These are phyloP conservation scores for Galemys pyrenaicus DNA, from an alignment of 2,113 vertebrate genomes.

Conservation along the genomic window DNA sequence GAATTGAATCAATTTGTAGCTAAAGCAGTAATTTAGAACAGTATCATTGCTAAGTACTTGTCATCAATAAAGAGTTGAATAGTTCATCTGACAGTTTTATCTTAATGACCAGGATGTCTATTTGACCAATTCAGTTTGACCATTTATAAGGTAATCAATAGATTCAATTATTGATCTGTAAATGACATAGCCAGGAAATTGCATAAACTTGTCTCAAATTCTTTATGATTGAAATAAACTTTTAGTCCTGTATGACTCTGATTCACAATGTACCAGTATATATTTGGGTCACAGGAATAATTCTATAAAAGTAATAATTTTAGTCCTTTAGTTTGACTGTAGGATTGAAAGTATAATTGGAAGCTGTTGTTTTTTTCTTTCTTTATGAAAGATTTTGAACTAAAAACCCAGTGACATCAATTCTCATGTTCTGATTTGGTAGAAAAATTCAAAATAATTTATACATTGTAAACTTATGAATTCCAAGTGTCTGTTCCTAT, in stretches of 20 bases:
- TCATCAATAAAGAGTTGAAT: conserved; percentile 1
- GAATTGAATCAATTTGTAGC: conserved; percentile 21
- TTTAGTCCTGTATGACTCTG: not conserved
- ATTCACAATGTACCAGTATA: not conserved
- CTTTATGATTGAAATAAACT: not conserved
- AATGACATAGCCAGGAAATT: conserved; percentile 38
- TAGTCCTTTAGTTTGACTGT: not conserved
- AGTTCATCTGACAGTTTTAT: conserved; percentile 38
- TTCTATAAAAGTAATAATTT: not conserved
- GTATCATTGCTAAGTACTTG: not conserved
- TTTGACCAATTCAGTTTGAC: conserved; percentile 36
- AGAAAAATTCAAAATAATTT: not conserved
- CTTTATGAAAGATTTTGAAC: not conserved
- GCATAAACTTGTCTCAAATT: not conserved
- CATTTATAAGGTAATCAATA: conserved; percentile 44
- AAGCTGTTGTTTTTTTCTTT: not conserved
- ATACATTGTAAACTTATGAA: not conserved
- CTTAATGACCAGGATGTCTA: conserved; percentile 50
- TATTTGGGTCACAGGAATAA: not conserved
- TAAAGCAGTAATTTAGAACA: conserved; percentile 44
- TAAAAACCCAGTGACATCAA: not conserved
- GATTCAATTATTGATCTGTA: conserved; percentile 43
- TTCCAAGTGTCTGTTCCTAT: not conserved
- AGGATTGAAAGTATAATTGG: conserved; percentile 4
- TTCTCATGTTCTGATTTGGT: not conserved